Conservation (phyloP, 2,888 invertebrate species). For the Alentia gelatinosa region DNA sequence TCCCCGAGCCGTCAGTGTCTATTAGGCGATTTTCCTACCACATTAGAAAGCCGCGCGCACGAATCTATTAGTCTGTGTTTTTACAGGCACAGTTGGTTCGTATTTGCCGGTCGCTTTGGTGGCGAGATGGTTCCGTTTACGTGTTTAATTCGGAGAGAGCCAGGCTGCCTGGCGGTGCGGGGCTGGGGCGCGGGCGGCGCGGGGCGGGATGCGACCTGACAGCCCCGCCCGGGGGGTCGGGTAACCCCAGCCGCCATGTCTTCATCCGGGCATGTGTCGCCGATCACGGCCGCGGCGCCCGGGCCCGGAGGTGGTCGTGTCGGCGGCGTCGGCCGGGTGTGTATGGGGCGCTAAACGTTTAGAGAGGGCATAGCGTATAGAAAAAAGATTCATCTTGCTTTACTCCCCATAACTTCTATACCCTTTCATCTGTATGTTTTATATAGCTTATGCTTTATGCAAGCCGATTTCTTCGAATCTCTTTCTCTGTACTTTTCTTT, state of each 20-base stretch:
- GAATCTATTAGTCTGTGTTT: conserved; percentile 26
- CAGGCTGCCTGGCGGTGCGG: conserved; percentile 23
- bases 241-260: conserved; percentile 35
- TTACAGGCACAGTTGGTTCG: conserved; percentile 41
- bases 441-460: too few species aligned
- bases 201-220: background rate
- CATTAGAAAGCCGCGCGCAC: background rate
- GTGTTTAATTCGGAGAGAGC: conserved; percentile 42
- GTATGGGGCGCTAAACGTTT: background rate
- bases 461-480: too few species aligned
- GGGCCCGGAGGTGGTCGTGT: background rate
- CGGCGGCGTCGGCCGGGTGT: background rate
- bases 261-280: conserved; percentile 41
- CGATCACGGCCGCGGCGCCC: background rate
- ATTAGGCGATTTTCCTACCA: background rate
- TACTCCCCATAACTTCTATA: too few species aligned
- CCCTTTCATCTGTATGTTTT: too few species aligned
- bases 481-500: too few species aligned
- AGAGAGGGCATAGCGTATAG: too few species aligned
- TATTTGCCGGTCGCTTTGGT: conserved; percentile 41
- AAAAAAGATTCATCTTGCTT: too few species aligned
- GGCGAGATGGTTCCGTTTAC: conserved; percentile 17
- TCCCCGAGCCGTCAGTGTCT: background rate
- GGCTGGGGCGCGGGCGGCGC: background rate
- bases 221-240: background rate